A percentile compares a stretch with the other conserved stretches of the same genome.
Conservation (phyloP, 2,888 invertebrate species). For the Drosophila silvestris region DNA sequence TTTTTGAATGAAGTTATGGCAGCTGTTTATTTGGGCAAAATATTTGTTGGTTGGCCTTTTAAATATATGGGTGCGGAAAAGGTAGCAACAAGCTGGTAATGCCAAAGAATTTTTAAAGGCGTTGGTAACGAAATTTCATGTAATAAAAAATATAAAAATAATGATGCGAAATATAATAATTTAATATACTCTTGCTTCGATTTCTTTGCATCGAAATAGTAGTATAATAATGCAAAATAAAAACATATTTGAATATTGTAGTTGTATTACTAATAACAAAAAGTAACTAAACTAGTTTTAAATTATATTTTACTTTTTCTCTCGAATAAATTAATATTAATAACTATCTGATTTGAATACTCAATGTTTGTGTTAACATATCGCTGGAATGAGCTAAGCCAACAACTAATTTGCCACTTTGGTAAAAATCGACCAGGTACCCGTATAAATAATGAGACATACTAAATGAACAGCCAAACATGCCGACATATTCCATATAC, state of each 20-base stretch:
- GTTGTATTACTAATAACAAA: neutral
- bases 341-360: too few species aligned
- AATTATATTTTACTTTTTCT: neutral
- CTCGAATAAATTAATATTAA: neutral
- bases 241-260: neutral
- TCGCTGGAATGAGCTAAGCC: neutral
- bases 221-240: neutral
- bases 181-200: neutral
- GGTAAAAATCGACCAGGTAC: conserved; percentile 16
- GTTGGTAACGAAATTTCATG: neutral
- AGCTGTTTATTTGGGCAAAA: conserved; percentile 12
- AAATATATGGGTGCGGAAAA: conserved; percentile 22
- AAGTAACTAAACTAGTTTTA: neutral
- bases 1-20: conserved; percentile 38
- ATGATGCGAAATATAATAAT: neutral
- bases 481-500: conserved; percentile 38
- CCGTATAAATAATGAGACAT: conserved; percentile 17
- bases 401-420: conserved; percentile 4
- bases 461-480: conserved; percentile 59
- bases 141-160: neutral
- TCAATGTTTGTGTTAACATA: neutral
- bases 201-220: neutral
- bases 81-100: conserved; percentile 9
- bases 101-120: neutral
- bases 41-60: conserved; percentile 9